A percentile compares a stretch with the other conserved stretches of the same genome.
Evolutionary conservation across 30 jellyfish, hydroid and myxozoan species (phyloP).

Genomic region (Aurelia aurita complex sp. Pacific): DNA sequence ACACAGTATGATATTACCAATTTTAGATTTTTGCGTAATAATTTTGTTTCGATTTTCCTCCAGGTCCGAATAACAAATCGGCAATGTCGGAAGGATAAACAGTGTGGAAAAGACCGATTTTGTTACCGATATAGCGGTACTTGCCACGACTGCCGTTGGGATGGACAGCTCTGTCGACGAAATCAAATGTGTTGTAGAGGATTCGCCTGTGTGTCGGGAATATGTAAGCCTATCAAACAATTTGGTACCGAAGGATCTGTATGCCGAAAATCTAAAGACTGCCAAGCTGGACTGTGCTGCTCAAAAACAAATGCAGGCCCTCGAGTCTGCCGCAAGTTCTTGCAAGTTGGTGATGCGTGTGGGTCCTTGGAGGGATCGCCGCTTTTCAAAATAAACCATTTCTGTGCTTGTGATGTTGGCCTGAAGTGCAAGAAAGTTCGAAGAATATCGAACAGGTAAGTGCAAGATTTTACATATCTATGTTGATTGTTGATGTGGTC

Average conservation of each 20-base stretch:
- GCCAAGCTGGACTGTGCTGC: slow-evolving; percentile 93
- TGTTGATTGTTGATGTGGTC: not conserved
- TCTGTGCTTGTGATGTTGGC: slow-evolving; percentile 84
- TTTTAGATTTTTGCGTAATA: too few species aligned
- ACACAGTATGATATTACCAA: too few species aligned
- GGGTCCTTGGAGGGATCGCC: slow-evolving; percentile 55
- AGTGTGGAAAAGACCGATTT: slow-evolving; percentile 76
- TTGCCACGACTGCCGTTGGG: slow-evolving; percentile 84
- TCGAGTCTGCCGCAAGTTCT: slow-evolving; percentile 64
- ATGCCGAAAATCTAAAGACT: slow-evolving; percentile 85
- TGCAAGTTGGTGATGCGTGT: slow-evolving; percentile 85
- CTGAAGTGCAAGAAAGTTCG: slow-evolving; percentile 77
- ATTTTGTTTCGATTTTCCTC: not conserved
- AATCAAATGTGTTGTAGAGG: slow-evolving; percentile 97
- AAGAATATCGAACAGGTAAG: slow-evolving; percentile 44
- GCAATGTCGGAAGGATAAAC: slow-evolving; percentile 90
- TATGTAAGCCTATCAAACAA: slow-evolving; percentile 62
- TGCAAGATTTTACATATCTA: not conserved
- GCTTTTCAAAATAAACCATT: slow-evolving; percentile 34
- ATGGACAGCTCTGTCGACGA: slow-evolving; percentile 85
- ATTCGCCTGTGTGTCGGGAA: slow-evolving; percentile 85
- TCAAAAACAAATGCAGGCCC: slow-evolving; percentile 74
- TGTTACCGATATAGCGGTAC: slow-evolving; percentile 74
- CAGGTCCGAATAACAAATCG: slow-evolving; percentile 24
- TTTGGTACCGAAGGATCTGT: slow-evolving; percentile 70